These are phyloP conservation scores for Megamerina dolium DNA, from an alignment of 2,888 invertebrate genomes.

Conservation along the genomic window DNA sequence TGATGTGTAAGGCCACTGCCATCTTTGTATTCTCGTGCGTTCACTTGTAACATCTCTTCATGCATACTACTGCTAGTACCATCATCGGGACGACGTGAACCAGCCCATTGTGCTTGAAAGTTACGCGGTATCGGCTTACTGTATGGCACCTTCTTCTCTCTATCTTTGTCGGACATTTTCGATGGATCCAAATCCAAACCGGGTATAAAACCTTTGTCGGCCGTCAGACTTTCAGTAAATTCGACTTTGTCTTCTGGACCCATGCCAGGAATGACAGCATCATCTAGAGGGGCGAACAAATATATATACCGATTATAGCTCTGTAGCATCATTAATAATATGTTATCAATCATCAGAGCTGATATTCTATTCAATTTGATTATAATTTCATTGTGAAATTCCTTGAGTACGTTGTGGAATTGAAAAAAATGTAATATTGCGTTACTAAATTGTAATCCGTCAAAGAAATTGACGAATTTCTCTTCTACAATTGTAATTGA, in stretches of 20 bases:
- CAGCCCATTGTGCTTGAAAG: slow-evolving; percentile 97
- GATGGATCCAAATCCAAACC: slow-evolving; percentile 76
- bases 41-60: slow-evolving; percentile 44
- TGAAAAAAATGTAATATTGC: too few species aligned
- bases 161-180: slow-evolving; percentile 59
- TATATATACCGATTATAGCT: too few species aligned
- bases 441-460: too few species aligned
- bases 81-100: slow-evolving; percentile 59
- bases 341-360: too few species aligned
- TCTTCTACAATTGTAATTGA: too few species aligned
- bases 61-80: slow-evolving; percentile 10
- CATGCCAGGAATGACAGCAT: slow-evolving; percentile 88
- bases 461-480: too few species aligned
- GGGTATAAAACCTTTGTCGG: slow-evolving; percentile 63
- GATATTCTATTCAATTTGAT: too few species aligned
- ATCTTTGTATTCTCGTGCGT: slow-evolving; percentile 56
- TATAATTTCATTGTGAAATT: too few species aligned
- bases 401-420: too few species aligned
- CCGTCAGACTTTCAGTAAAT: slow-evolving; percentile 59
- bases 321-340: too few species aligned
- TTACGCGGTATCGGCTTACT: slow-evolving; percentile 94
- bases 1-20: slow-evolving; percentile 52
- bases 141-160: slow-evolving; percentile 82
- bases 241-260: slow-evolving; percentile 94
- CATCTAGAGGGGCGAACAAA: slow-evolving; percentile 53